Evolutionary conservation across 2,113 vertebrate species (phyloP).

Genomic region (Rissa tridactyla): DNA sequence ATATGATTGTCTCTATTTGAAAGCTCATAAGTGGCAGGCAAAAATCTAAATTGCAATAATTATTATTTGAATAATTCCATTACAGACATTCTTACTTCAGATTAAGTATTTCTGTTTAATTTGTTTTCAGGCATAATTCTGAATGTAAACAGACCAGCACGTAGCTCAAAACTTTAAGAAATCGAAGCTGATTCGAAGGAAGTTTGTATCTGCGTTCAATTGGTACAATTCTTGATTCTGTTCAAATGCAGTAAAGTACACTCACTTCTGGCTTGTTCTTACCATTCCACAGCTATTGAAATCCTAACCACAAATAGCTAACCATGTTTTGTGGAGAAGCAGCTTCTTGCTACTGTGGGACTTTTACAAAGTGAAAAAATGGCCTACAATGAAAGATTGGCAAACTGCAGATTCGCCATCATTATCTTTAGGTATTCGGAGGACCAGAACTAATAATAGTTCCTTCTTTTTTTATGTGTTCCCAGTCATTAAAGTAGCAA

Average conservation of each 20-base stretch:
- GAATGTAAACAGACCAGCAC: neutral
- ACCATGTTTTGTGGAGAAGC: neutral
- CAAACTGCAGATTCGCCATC: neutral
- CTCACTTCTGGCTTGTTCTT: neutral
- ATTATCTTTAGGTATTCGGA: neutral
- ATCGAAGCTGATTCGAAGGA: neutral
- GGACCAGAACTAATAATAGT: neutral
- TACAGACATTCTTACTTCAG: neutral
- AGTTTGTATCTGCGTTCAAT: neutral
- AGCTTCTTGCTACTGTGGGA: neutral
- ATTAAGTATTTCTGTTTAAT: neutral
- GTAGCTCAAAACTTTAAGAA: neutral
- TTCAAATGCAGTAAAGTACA: neutral
- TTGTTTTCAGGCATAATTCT: neutral
- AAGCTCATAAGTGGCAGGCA: neutral
- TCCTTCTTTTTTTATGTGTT: neutral
- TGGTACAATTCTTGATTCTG: neutral
- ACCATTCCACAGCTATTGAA: neutral
- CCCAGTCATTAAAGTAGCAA: neutral
- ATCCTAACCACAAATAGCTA: neutral
- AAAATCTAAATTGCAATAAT: neutral
- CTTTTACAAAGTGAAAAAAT: neutral
- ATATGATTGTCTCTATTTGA: neutral
- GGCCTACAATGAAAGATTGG: neutral
- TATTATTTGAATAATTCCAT: neutral